Conservation (phyloP, 2,797 vertebrate genomes). For the Sebastolobus altivelis region DNA sequence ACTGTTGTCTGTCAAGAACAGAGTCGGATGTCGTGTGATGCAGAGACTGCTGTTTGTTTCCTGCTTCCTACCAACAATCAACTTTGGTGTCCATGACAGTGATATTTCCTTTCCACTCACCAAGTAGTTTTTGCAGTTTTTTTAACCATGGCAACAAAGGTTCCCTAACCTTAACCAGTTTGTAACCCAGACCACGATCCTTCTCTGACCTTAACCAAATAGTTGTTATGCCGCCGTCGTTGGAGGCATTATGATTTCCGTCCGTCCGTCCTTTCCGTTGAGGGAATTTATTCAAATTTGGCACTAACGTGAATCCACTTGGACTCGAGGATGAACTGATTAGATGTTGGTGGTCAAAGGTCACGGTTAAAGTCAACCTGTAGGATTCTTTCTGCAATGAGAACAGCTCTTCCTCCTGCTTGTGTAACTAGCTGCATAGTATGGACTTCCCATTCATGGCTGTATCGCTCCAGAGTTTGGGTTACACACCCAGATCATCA, state of each 20-base stretch:
- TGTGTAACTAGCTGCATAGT: neutral
- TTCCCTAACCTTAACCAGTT: too few relatives aligned
- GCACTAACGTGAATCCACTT: too few relatives aligned
- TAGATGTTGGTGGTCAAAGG: too few relatives aligned
- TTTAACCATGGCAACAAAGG: neutral
- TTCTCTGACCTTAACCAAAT: too few relatives aligned
- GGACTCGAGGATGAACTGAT: too few relatives aligned
- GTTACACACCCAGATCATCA: conserved; percentile 26
- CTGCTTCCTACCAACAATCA: neutral
- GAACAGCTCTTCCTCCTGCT: neutral
- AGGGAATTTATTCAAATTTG: too few relatives aligned
- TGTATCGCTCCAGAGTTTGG: conserved; percentile 1
- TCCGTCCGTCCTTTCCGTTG: too few relatives aligned
- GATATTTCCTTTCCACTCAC: neutral
- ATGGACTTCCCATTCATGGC: conserved; percentile 4
- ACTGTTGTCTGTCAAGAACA: neutral
- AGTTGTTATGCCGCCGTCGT: too few relatives aligned
- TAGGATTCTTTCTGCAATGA: neutral
- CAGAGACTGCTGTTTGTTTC: neutral
- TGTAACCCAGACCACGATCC: too few relatives aligned
- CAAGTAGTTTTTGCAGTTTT: neutral
- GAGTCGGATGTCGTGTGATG: neutral
- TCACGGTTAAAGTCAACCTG: neutral
- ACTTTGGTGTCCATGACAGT: neutral
- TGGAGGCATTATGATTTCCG: too few relatives aligned